Conservation (phyloP, 2,797 vertebrate species). For the Hylomyscus alleni region DNA sequence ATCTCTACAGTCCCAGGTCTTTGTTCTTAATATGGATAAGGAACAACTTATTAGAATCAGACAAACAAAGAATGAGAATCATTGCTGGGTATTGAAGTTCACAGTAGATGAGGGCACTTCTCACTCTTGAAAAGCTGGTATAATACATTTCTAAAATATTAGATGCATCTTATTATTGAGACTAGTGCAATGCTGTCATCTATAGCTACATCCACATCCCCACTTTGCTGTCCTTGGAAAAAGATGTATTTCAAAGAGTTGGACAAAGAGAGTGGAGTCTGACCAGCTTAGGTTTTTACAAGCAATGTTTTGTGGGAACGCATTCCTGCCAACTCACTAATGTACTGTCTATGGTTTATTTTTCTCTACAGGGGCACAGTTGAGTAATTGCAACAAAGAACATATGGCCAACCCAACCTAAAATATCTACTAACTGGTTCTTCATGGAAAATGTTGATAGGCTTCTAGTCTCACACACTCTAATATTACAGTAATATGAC, state of each 20-base stretch:
- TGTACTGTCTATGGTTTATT: background rate
- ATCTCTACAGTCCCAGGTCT: background rate
- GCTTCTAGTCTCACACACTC: background rate
- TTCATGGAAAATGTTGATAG: constrained; percentile 44
- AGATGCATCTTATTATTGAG: background rate
- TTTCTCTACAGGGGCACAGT: background rate
- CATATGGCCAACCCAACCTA: background rate
- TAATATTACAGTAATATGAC: background rate
- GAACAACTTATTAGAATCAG: background rate
- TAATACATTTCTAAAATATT: background rate
- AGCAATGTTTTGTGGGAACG: constrained; percentile 20
- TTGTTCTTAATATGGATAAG: background rate
- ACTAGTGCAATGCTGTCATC: background rate
- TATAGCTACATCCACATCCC: background rate
- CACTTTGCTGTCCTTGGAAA: background rate
- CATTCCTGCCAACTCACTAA: background rate
- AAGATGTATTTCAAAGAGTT: background rate
- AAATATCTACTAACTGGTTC: background rate
- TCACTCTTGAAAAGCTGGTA: background rate
- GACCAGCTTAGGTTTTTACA: background rate
- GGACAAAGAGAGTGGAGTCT: background rate
- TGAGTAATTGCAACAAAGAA: background rate
- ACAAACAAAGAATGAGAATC: background rate
- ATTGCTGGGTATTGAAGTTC: background rate
- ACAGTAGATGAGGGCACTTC: background rate